Percentiles rank a stretch among this genome's conserved stretches.
Evolutionary conservation across 2,888 invertebrate species (phyloP).

Genomic region (Leptopilina drosophilae): DNA sequence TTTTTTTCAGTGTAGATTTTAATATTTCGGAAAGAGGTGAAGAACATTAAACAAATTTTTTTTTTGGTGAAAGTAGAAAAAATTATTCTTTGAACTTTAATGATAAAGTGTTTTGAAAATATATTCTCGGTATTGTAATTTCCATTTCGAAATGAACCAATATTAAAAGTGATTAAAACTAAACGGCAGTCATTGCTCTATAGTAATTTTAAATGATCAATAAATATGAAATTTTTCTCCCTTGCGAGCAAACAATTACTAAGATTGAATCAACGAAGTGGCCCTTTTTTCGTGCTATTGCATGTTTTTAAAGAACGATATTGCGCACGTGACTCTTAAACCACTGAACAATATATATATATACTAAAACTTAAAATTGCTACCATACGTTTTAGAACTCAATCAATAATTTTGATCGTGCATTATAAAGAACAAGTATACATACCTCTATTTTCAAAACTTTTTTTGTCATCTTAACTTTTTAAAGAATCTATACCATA

Average conservation of each 20-base stretch:
- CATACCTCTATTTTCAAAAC: neutral
- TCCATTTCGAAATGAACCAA: too few species aligned
- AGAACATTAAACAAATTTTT: too few species aligned
- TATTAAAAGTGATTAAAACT: too few species aligned
- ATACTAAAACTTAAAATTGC: neutral
- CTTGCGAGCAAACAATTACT: slow-evolving; percentile 11
- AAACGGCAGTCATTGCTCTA: slow-evolving; percentile 2
- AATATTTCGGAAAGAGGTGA: too few species aligned
- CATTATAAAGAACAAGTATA: slow-evolving; percentile 59
- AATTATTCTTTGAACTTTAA: too few species aligned
- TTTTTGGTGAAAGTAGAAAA: too few species aligned
- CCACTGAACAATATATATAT: neutral
- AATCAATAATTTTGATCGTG: slow-evolving; percentile 55
- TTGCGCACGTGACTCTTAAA: slow-evolving; percentile 43
- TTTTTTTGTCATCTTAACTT: slow-evolving; percentile 71
- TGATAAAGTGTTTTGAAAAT: too few species aligned
- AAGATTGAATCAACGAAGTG: slow-evolving; percentile 21
- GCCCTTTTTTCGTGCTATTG: neutral
- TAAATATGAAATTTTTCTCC: slow-evolving; percentile 7
- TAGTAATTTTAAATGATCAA: slow-evolving; percentile 8
- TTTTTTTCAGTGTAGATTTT: too few species aligned
- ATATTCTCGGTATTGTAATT: too few species aligned
- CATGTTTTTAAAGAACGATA: slow-evolving; percentile 31
- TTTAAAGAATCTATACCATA: slow-evolving; percentile 67
- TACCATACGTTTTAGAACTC: slow-evolving; percentile 29